A percentile compares a stretch with the other conserved stretches of the same genome.
phyloP scores from a whole-genome alignment of 2,888 invertebrate genomes.

The Macropis europaea region DNA sequence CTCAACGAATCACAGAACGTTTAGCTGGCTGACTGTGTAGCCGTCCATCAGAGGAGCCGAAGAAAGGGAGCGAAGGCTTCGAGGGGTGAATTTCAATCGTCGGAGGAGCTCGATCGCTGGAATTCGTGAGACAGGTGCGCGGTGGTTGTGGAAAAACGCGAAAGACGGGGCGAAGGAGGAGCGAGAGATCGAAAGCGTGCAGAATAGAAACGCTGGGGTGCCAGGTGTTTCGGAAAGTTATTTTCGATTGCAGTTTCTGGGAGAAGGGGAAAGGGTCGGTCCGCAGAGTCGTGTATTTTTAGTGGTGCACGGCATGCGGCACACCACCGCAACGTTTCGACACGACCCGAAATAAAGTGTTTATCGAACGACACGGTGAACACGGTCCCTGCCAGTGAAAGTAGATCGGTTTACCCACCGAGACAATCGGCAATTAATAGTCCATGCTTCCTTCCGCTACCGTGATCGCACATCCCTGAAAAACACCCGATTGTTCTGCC shows the following conservation, averaged over 20 bases:
- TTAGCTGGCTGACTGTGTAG: too few relatives aligned
- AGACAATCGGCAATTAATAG: constrained; percentile 47
- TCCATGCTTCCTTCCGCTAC: constrained; percentile 36
- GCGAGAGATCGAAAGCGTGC: constrained; percentile 10
- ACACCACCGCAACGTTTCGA: constrained; percentile 74
- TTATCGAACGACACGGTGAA: constrained; percentile 66
- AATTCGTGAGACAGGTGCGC: constrained; percentile 48
- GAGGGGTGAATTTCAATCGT: background rate
- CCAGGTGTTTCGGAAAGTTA: constrained; percentile 72
- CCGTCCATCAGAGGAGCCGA: too few relatives aligned
- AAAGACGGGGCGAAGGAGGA: background rate
- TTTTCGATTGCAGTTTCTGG: constrained; percentile 71
- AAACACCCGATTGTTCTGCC: background rate
- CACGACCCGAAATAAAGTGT: constrained; percentile 74
- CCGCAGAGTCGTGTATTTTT: constrained; percentile 71
- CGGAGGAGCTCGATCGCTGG: background rate
- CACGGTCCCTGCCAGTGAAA: constrained; percentile 39
- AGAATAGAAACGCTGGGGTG: constrained; percentile 64
- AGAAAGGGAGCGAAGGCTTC: too few relatives aligned
- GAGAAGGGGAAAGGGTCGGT: constrained; percentile 41
- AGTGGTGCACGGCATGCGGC: constrained; percentile 71
- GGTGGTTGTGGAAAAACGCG: constrained; percentile 25
- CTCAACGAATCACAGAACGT: too few relatives aligned
- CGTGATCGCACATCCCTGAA: background rate
- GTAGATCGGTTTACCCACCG: constrained; percentile 33